Evolutionary conservation across 2,888 invertebrate species (phyloP), one percentile per base, ranked within the genome.

Genomic region (Ctena decussata): DNA sequence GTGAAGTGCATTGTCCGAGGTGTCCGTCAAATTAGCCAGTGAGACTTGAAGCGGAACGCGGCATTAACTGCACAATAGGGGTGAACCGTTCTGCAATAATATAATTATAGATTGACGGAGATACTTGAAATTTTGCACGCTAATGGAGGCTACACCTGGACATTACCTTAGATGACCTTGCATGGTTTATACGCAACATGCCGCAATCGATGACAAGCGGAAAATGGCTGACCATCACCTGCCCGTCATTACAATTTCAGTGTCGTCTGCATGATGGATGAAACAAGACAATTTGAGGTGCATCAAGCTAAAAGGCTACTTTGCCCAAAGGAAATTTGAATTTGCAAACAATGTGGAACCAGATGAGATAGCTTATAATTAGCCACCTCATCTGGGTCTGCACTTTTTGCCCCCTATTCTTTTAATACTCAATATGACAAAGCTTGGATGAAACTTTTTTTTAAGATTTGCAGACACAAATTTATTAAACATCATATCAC

Each of bases 51-150:
- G 65, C 65, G 65, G 35, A 65, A 65, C 65, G 35, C 35, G 35
- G 65, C 65, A 35, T 65, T 65, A 65, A 65, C 35, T 65, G 65
- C 65, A 65, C 65, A 65, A 65, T 65, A 30, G 65, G 6, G 24
- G 30, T 18, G 65, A 65, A 65, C 65, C 18, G 65, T 35, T 35
- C 35, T 65, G 65, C 65, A 65, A 65, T 65, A 35, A 65, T 18
- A 65, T 65, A 65, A 65, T 65, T 65, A 65, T n/a, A 65, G 65
- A 65, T 35, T 65, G 65, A 35, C 3, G 18, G 65, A 65, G 65
- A 65, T 65, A 65, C 65, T 65, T 65, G 65, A 65, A 65, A 65
- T 35, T 65, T 65, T 65, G 65, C 65, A 65, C 65, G 65, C 65
- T 65, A 65, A 65, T 65, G 21, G 35, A 65, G 65, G 35, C 24